Evolutionary conservation across 1,140 invertebrate genomes (phyloP).

Genomic region (Brachionus koreanus): DNA sequence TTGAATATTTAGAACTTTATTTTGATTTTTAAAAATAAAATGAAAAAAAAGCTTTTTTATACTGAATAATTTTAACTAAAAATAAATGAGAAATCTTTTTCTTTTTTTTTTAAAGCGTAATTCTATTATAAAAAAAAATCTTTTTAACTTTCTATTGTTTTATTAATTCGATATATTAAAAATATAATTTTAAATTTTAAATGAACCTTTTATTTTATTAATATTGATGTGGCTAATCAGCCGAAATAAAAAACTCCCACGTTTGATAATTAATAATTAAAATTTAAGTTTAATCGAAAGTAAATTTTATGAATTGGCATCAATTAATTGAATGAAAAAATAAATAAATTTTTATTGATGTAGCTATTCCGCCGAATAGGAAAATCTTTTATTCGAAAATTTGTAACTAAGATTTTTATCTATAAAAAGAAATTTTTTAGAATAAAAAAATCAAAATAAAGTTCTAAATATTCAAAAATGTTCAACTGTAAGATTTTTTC

Average conservation of each 20-base stretch:
- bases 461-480: too few relatives aligned
- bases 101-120: neutral
- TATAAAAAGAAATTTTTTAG: too few relatives aligned
- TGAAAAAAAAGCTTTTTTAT: neutral
- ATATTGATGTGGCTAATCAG: neutral
- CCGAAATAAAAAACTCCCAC: neutral
- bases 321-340: too few relatives aligned
- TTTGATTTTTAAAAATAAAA: neutral
- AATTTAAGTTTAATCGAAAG: too few relatives aligned
- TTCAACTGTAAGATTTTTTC: too few relatives aligned
- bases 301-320: too few relatives aligned
- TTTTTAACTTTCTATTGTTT: neutral
- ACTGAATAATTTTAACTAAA: neutral
- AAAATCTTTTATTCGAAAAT: too few relatives aligned
- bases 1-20: neutral
- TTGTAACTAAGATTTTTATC: too few relatives aligned
- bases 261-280: too few relatives aligned
- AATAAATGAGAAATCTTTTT: neutral
- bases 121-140: neutral
- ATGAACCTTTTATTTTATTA: neutral
- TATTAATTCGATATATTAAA: neutral
- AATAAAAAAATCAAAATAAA: too few relatives aligned
- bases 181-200: neutral
- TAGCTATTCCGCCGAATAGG: too few relatives aligned
- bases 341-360: too few relatives aligned